Base-by-base conservation (phyloP, 2,888 invertebrate genomes). In the Cylloceria caligata region DNA sequence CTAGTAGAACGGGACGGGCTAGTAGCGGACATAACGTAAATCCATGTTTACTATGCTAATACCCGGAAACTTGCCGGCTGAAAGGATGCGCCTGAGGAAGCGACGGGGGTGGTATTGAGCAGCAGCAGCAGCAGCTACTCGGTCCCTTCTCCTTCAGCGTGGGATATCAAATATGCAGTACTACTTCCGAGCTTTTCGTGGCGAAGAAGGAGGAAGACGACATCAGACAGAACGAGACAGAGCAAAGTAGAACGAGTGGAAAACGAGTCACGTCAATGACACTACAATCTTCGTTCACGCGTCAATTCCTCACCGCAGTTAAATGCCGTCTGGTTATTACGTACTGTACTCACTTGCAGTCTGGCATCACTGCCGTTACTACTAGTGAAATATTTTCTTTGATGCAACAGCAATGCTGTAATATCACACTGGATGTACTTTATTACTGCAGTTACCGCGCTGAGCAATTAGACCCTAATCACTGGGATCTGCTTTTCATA, bases 41-140 rank as follows among this genome's bases (percentile, higher is more conserved):
- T 90, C 90, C 88, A 89, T 89, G 90, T 91, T 91, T 90, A 89
- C 91, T 88, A 90, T 90, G 91, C 89, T 90, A 91, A 91, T 90
- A 89, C 88, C 87, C 86, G 86, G 88, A 89, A 90, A 90, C 88
- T 89, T 88, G 87, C 86, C 87, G 87, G 87, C 84, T 89, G 88
- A 89, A 90, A 90, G 89, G 88, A 89, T 87, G 88, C 87, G 86
- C 64, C 49, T 11, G 88, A 87, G 88, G 88, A 88, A 88, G 78
- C 67, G 57, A 67, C n/a, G 13, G 36, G 13, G 49, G 52, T 36
- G 7, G 52, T 42, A 45, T 49, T 34, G 42, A 68, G 60, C 42
- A 60, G 75, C 60, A 62, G 62, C 24, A 68, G 27, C 34, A 49
- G n/a, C n/a, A n/a, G n/a, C 64, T 69, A 79, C 72, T 62, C 72